Base-by-base conservation (phyloP, 2,797 vertebrate genomes). In the Sebastes cheni region DNA sequence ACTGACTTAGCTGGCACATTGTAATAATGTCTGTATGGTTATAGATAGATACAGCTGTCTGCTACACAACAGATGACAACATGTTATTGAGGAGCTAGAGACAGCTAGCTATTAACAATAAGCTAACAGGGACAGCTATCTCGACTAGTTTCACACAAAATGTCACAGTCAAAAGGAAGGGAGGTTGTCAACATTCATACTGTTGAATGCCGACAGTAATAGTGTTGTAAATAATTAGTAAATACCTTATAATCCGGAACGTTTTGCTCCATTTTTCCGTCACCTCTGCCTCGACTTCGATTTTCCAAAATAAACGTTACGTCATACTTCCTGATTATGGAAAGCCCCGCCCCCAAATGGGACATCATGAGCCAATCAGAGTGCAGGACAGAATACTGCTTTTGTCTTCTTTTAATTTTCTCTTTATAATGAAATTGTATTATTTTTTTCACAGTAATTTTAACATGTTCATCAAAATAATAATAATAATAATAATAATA, bases 241-340 rank as follows among this genome's bases (percentile, higher is more conserved):
- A 72, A 74, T 91, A 96, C 95, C 94, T 95, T 95, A 59, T 85
- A 93, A 80, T 92, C 92, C 4, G 89, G 91, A 20, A 27, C 61
- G 77, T 42, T 92, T 70, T 81, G 77, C 74, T 93, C 94, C 95
- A 96, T 96, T 91, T 77, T 91, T 79, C 56, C 22, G 58, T 74
- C 77, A 73, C 54, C 55, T 78, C 46, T 42, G 67, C 54, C 34
- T 58, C 67, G 25, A 59, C 69, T 88, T 22, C 27, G 60, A 65
- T 77, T 86, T 84, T 78, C 91, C 93, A 95, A 92, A 96, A 95
- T 93, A 96, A 93, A 91, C 29, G 80, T 84, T 81, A 94, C 93
- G 92, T 93, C 93, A 94, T 27, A 71, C 85, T 94, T 95, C 92
- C 89, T 82, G 81, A 42, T 84, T 13, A 6, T 2, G 6, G 2